Base-by-base conservation (phyloP, 2,797 vertebrate genomes). In the Botia almorhae region DNA sequence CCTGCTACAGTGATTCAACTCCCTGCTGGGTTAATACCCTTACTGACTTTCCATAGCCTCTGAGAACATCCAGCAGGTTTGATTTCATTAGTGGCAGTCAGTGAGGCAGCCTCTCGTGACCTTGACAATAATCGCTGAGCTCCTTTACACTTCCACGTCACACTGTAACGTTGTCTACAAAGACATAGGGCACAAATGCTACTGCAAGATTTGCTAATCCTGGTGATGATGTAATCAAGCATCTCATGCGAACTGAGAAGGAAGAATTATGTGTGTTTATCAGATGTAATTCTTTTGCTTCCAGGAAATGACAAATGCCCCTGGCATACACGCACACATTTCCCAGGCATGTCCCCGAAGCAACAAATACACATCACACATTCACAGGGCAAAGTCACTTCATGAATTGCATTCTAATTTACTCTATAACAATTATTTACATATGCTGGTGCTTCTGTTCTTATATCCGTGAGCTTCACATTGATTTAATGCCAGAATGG, bases 361-460 rank as follows among this genome's bases (percentile, higher is more conserved):
- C 1, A 33, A 33, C 17, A 70, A 53, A 48, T 17, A 58, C n/a
- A 23, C 21, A 56, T 29, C 63, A 69, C 36, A 77, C 26, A 61
- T 78, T 61, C 39, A 70, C 26, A 69, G 21, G 21, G 23, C 43
- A 61, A 78, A 29, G 13, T 13, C 39, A 58, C 26, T 61, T 12
- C 26, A 51, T 19, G 56, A 78, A 70, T 23, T 17, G 55, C 39
- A 70, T 78, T 2, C 11, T 60, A 69, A 78, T 60, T 60, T 2
- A 0, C 53, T 50, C 39, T 11, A 51, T 61, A 70, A 78, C 43
- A 51, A 53, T 50, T 78, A n/a, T 71, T 78, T 78, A 63, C 46
- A 23, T 70, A 48, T 51, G 65, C 10, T 33, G 55, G n/a, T 7
- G 1, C 75, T 48, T 69, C 36, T 6, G 7, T 61, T 78, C 23